phyloP scores from a whole-genome alignment of 2,888 invertebrate species.

The Endotricha flammealis region DNA sequence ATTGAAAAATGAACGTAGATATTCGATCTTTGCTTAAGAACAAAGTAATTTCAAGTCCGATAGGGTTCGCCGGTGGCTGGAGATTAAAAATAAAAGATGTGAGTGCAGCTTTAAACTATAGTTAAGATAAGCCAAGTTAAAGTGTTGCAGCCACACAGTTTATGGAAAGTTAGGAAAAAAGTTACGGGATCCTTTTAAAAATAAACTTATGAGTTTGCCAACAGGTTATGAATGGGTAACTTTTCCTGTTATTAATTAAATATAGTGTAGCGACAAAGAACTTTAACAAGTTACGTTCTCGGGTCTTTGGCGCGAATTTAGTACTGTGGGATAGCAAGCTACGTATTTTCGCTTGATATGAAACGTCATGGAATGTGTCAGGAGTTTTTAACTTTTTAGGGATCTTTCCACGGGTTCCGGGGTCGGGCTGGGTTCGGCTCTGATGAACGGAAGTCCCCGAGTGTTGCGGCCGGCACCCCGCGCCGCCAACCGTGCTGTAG shows the following conservation, averaged over 20 bases:
- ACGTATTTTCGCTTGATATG: too few species aligned
- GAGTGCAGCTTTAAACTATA: conserved; percentile 57
- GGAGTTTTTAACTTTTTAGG: too few species aligned
- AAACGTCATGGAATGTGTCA: too few species aligned
- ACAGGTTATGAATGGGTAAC: conserved; percentile 18
- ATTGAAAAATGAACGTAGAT: conserved; percentile 68
- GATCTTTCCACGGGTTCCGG: too few species aligned
- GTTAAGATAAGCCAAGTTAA: conserved; percentile 66
- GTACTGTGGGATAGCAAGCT: too few species aligned
- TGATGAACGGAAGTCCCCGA: too few species aligned
- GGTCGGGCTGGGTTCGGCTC: too few species aligned
- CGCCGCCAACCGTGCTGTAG: too few species aligned
- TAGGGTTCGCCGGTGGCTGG: conserved; percentile 50
- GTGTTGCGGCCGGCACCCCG: too few species aligned
- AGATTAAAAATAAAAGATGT: conserved; percentile 69
- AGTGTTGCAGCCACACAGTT: conserved; percentile 47
- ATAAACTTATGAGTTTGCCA: conserved; percentile 29
- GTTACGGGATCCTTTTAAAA: conserved; percentile 43
- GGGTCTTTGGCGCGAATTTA: too few species aligned
- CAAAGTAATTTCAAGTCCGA: conserved; percentile 69
- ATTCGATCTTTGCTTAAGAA: conserved; percentile 67
- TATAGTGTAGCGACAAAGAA: neutral
- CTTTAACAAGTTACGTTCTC: too few species aligned
- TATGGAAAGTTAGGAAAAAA: conserved; percentile 51
- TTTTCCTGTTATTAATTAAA: conserved; percentile 18